Percentiles rank a stretch among this genome's conserved stretches.
These are phyloP conservation scores for Delphinapterus leucas DNA, from an alignment of 2,113 vertebrate genomes.

Conservation along the genomic window DNA sequence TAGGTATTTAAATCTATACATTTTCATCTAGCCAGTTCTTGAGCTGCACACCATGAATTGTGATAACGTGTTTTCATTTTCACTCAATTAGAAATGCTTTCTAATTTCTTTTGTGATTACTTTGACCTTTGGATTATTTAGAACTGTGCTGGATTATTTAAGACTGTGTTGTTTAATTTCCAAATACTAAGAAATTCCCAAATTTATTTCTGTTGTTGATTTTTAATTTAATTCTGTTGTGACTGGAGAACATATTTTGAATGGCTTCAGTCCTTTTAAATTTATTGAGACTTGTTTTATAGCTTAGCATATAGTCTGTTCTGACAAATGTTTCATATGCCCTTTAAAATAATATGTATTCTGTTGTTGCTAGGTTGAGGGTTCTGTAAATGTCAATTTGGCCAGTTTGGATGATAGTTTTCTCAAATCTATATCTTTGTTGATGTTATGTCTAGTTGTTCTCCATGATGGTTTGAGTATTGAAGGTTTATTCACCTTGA, in stretches of 20 bases:
- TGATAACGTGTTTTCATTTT: neutral
- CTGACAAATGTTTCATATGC: neutral
- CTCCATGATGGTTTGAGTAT: neutral
- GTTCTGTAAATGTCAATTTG: neutral
- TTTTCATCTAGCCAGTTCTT: neutral
- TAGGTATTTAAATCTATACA: neutral
- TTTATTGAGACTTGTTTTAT: constrained; percentile 16
- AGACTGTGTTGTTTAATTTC: neutral
- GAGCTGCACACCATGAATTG: neutral
- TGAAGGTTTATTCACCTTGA: constrained; percentile 19
- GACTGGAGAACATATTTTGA: neutral
- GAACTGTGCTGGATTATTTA: neutral
- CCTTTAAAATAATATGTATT: neutral
- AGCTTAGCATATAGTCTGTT: neutral
- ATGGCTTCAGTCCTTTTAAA: neutral
- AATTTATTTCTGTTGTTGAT: neutral
- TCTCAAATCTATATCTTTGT: neutral
- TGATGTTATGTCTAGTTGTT: constrained; percentile 3
- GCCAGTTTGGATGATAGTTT: neutral
- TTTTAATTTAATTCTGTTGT: neutral
- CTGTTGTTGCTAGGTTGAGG: neutral
- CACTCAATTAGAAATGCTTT: neutral
- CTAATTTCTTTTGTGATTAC: neutral
- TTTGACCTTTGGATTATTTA: constrained; percentile 9
- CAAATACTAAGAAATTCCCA: neutral